Evolutionary conservation across 2,113 vertebrate species (phyloP).

Genomic region (Brachyistius frenatus): DNA sequence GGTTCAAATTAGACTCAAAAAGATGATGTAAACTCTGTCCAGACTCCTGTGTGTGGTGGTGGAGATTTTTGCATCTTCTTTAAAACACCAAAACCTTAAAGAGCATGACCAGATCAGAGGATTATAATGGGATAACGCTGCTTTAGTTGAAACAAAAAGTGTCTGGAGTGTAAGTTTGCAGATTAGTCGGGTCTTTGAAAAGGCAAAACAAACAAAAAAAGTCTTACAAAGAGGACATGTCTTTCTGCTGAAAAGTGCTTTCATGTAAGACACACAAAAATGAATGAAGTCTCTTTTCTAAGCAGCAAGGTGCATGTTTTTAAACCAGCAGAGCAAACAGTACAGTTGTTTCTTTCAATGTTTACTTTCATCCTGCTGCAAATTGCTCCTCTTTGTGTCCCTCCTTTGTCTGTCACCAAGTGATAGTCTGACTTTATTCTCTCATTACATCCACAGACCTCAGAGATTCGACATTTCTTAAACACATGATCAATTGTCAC

Average conservation of each 20-base stretch:
- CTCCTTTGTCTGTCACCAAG: conserved; percentile 15
- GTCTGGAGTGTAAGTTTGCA: conserved; percentile 1
- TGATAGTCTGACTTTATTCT: conserved; percentile 16
- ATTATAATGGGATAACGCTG: conserved; percentile 7
- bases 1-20: conserved; percentile 37
- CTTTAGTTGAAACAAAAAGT: conserved; percentile 37
- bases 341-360: background rate
- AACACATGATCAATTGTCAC: conserved; percentile 37
- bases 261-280: conserved; percentile 11
- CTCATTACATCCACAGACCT: conserved; percentile 8
- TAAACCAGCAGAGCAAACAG: background rate
- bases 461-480: conserved; percentile 9
- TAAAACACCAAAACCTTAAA: conserved; percentile 14
- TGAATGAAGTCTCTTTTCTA: background rate
- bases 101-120: conserved; percentile 34
- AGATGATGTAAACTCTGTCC: conserved; percentile 33
- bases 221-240: background rate
- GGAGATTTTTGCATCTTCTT: conserved; percentile 31
- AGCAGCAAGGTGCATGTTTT: background rate
- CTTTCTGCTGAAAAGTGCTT: background rate
- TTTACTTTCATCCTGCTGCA: conserved; percentile 5
- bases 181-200: conserved; percentile 1
- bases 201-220: background rate
- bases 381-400: background rate
- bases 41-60: conserved; percentile 6